Percentiles rank a stretch among this genome's conserved stretches.
These are phyloP conservation scores for Cheilosia vernalis DNA, from an alignment of 2,888 invertebrate genomes.

Conservation along the genomic window DNA sequence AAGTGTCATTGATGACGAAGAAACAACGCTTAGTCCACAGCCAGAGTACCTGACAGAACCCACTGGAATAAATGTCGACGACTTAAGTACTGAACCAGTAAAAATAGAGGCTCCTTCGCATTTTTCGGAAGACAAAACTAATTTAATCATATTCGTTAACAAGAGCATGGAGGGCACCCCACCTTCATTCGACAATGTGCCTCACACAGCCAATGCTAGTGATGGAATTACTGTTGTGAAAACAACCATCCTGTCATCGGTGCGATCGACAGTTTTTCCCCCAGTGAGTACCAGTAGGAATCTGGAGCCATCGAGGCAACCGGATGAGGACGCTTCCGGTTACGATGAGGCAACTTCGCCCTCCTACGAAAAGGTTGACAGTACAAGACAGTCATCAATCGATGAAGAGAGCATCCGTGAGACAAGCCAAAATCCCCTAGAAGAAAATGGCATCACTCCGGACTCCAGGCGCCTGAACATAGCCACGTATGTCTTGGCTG, in stretches of 20 bases:
- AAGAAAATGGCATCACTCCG: conserved; percentile 84
- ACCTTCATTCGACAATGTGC: conserved; percentile 75
- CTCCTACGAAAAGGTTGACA: neutral
- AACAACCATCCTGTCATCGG: conserved; percentile 84
- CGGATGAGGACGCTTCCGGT: neutral
- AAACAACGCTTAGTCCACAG: conserved; percentile 68
- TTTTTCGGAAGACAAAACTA: conserved; percentile 80
- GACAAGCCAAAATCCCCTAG: conserved; percentile 76
- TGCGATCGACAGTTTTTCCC: conserved; percentile 81
- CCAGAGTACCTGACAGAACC: conserved; percentile 45
- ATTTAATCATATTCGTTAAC: conserved; percentile 82
- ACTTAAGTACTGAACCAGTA: conserved; percentile 27
- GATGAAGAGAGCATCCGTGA: conserved; percentile 60
- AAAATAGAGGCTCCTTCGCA: conserved; percentile 38
- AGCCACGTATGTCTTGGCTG: conserved; percentile 86
- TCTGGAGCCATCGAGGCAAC: neutral
- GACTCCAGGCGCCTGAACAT: conserved; percentile 86
- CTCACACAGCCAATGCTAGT: conserved; percentile 81
- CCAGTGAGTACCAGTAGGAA: conserved; percentile 69
- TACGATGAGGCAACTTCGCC: conserved; percentile 5
- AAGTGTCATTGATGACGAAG: conserved; percentile 80
- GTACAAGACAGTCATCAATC: neutral
- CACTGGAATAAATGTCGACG: conserved; percentile 34
- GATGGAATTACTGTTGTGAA: conserved; percentile 83
- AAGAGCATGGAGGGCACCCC: conserved; percentile 81